Percentiles rank a stretch among this genome's conserved stretches.
These are phyloP conservation scores for Balanococcus diminutus DNA, from an alignment of 2,888 invertebrate species.

Conservation along the genomic window DNA sequence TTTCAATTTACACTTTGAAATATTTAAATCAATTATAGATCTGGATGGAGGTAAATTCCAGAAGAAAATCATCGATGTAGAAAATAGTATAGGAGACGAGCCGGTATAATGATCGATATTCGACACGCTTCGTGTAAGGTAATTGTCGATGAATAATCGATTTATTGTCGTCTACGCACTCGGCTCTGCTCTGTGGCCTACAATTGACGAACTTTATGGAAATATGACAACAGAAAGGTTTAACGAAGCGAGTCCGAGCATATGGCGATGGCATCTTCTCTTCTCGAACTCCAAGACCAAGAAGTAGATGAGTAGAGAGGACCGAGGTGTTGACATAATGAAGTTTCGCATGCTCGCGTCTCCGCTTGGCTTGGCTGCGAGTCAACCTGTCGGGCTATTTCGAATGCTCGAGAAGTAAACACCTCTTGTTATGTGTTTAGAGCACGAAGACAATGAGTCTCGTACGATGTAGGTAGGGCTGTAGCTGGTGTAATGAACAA, in stretches of 20 bases:
- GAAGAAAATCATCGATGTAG: neutral
- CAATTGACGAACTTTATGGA: constrained; percentile 14
- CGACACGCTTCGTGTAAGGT: neutral
- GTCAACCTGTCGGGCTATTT: neutral
- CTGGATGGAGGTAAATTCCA: neutral
- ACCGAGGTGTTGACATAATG: neutral
- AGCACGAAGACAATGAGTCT: neutral
- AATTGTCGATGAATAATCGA: neutral
- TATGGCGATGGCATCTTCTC: neutral
- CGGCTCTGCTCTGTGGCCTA: neutral
- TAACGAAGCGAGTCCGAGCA: neutral
- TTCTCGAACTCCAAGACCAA: neutral
- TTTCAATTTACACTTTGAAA: neutral
- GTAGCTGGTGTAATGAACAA: neutral
- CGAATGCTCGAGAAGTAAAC: neutral
- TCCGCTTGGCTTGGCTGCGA: neutral
- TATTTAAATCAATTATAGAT: neutral
- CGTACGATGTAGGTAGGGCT: neutral
- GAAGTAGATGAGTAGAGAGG: too few relatives aligned
- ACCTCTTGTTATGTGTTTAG: neutral
- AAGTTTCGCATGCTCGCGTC: neutral
- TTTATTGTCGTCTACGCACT: neutral
- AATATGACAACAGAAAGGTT: neutral
- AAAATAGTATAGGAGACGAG: neutral
- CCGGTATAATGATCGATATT: neutral